phyloP scores from a whole-genome alignment of 2,113 vertebrate species.

The Labeo rohita region DNA sequence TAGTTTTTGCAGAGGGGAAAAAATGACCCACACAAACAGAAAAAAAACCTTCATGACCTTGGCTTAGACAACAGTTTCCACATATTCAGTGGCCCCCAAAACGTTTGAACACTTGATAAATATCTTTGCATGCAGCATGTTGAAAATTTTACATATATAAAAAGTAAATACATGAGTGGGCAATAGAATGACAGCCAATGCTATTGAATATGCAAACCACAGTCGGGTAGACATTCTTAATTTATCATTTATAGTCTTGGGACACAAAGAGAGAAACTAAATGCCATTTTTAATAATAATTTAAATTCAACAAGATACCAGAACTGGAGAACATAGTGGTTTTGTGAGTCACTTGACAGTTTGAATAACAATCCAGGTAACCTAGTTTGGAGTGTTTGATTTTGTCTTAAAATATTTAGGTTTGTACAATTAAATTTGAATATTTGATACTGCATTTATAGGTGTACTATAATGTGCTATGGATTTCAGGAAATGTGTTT shows the following conservation, averaged over 20 bases:
- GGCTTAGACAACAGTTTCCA: background rate
- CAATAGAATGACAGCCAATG: background rate
- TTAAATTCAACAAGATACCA: background rate
- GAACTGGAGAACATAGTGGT: background rate
- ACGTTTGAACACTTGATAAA: background rate
- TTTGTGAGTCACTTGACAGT: background rate
- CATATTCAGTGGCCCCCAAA: background rate
- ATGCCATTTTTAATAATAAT: background rate
- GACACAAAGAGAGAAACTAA: background rate
- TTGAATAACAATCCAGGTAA: background rate
- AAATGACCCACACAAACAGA: background rate
- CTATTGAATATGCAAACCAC: background rate
- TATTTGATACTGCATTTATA: background rate
- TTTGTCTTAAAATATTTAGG: background rate
- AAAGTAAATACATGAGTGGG: background rate
- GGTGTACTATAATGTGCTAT: slow-evolving; percentile 5
- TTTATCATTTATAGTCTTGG: background rate
- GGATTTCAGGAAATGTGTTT: slow-evolving; percentile 2
- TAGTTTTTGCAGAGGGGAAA: slow-evolving; percentile 1
- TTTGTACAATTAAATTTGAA: background rate
- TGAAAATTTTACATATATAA: too few species aligned
- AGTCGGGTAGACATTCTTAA: background rate
- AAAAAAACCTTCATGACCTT: background rate
- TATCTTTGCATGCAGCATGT: background rate
- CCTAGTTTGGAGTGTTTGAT: background rate